Evolutionary conservation across 1,140 invertebrate genomes (phyloP).

Genomic region (Penaeus indicus): DNA sequence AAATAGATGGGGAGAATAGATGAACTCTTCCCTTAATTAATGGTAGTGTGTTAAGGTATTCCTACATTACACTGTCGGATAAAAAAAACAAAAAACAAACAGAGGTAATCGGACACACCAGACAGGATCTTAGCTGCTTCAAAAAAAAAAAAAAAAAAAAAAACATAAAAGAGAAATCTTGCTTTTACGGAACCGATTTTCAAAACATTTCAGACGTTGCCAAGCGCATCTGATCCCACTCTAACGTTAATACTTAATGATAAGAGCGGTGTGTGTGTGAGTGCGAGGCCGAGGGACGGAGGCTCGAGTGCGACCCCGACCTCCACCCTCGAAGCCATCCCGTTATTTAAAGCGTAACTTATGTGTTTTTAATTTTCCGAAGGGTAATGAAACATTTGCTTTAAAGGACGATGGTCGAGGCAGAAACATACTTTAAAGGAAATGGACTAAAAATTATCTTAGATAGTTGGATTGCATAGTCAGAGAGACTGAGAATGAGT

Average conservation of each 20-base stretch:
- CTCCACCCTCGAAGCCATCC: too few species aligned
- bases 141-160: too few species aligned
- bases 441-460: conserved; percentile 36
- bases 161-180: too few species aligned
- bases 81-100: conserved; percentile 1
- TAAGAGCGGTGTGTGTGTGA: too few species aligned
- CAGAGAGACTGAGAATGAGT: conserved; percentile 5
- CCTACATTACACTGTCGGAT: neutral
- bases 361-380: neutral
- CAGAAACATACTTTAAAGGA: conserved; percentile 27
- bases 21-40: conserved; percentile 34
- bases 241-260: too few species aligned
- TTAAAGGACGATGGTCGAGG: conserved; percentile 35
- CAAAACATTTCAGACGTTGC: too few species aligned
- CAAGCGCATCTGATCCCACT: too few species aligned
- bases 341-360: too few species aligned
- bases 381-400: conserved; percentile 39
- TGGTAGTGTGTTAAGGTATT: conserved; percentile 42
- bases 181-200: too few species aligned
- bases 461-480: conserved; percentile 43
- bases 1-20: conserved; percentile 23
- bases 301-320: too few species aligned
- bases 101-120: neutral
- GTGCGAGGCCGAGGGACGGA: too few species aligned
- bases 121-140: too few species aligned